A percentile compares a stretch with the other conserved stretches of the same genome.
Evolutionary conservation across 2,888 invertebrate species (phyloP).

Genomic region (Tanypteryx hageni): DNA sequence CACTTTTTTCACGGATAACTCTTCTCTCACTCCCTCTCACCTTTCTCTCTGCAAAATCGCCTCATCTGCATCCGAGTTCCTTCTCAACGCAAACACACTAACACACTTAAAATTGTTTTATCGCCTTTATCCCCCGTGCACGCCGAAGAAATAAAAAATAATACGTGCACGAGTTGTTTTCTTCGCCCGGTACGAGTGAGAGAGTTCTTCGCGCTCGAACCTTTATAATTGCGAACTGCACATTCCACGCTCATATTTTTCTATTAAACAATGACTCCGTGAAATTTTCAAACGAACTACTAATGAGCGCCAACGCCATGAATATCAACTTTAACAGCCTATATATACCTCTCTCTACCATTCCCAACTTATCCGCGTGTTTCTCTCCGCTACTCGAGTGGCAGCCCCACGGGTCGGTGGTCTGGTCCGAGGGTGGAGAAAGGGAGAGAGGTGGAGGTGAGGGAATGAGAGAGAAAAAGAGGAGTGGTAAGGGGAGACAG

Average conservation of each 20-base stretch:
- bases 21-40: not conserved
- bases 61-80: not conserved
- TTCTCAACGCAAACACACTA: not conserved
- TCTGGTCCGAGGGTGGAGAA: not conserved
- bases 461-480: not conserved
- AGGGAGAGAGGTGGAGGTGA: not conserved
- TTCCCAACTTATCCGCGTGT: not conserved
- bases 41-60: not conserved
- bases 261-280: constrained; percentile 31
- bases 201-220: not conserved
- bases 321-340: not conserved
- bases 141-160: not conserved
- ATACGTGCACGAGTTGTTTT: not conserved
- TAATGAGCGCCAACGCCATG: constrained; percentile 4
- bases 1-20: not conserved
- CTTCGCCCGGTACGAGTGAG: not conserved
- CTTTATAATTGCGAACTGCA: constrained; percentile 9
- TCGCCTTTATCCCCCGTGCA: not conserved
- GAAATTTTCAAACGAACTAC: constrained; percentile 4
- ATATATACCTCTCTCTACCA: not conserved
- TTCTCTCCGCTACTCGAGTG: not conserved
- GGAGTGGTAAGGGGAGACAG: not conserved
- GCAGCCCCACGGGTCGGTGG: not conserved
- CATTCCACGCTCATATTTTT: not conserved
- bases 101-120: not conserved